These are phyloP conservation scores for Callithrix jacchus DNA, from an alignment of 2,113 vertebrate species.

Conservation along the genomic window DNA sequence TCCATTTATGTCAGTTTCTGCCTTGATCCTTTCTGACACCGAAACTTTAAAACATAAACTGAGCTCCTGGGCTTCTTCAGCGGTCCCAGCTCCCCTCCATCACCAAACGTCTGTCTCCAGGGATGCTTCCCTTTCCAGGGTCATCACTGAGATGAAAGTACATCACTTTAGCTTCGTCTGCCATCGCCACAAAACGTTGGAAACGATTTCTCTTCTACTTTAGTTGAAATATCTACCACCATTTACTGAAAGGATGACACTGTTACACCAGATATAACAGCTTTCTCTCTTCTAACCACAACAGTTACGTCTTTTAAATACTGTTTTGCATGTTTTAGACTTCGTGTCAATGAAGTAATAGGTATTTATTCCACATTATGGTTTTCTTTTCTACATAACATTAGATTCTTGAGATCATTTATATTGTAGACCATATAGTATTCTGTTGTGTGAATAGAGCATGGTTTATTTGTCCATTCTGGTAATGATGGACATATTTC, in stretches of 20 bases:
- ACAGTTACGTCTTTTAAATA: neutral
- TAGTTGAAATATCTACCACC: neutral
- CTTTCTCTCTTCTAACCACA: neutral
- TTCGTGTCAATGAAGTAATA: neutral
- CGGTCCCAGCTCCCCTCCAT: neutral
- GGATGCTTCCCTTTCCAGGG: neutral
- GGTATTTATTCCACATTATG: neutral
- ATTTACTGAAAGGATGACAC: neutral
- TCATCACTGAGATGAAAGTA: neutral
- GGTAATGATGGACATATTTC: neutral
- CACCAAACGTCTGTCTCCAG: neutral
- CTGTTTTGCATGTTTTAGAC: neutral
- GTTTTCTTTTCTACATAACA: neutral
- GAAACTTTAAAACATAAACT: neutral
- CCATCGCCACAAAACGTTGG: neutral
- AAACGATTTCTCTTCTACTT: neutral
- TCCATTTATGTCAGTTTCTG: neutral
- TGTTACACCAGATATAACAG: neutral
- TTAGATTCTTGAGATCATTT: constrained; percentile 1
- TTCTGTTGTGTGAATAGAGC: neutral
- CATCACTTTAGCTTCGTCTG: neutral
- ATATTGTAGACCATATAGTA: neutral
- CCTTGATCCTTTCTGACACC: neutral
- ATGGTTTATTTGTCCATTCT: neutral
- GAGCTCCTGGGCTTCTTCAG: neutral